These are phyloP conservation scores for Chironomus striatipennis DNA, from an alignment of 1,140 invertebrate species.

Conservation along the genomic window DNA sequence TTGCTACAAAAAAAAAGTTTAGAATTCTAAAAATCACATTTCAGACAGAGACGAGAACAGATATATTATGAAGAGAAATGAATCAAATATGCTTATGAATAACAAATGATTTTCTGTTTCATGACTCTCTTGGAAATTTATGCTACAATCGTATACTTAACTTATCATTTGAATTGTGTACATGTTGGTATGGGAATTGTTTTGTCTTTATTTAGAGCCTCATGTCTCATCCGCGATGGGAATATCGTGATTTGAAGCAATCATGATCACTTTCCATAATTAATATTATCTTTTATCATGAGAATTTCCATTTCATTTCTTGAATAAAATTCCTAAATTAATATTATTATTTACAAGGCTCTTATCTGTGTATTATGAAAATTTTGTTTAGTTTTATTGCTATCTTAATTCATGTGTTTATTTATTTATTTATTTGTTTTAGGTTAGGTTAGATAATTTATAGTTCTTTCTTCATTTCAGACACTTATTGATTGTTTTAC, in stretches of 20 bases:
- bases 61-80: not conserved
- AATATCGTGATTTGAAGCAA: constrained; percentile 2
- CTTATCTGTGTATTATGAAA: no score
- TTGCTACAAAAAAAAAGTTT: no score
- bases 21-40: no score
- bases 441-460: no score
- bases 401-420: no score
- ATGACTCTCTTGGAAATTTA: not conserved
- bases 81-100: constrained; percentile 14
- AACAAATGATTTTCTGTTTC: constrained; percentile 9
- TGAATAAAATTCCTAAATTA: no score
- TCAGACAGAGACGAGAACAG: no score
- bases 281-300: constrained; percentile 2
- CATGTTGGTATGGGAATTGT: not conserved
- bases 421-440: no score
- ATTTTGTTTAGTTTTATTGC: no score
- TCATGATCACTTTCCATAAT: constrained; percentile 9
- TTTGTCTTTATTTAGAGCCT: not conserved
- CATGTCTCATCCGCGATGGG: not conserved
- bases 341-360: no score
- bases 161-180: not conserved
- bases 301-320: not conserved
- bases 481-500: no score
- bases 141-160: not conserved
- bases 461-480: no score